phyloP scores from a whole-genome alignment of 64 coral and sea anemone genomes.

The Cladopsammia gracilis region DNA sequence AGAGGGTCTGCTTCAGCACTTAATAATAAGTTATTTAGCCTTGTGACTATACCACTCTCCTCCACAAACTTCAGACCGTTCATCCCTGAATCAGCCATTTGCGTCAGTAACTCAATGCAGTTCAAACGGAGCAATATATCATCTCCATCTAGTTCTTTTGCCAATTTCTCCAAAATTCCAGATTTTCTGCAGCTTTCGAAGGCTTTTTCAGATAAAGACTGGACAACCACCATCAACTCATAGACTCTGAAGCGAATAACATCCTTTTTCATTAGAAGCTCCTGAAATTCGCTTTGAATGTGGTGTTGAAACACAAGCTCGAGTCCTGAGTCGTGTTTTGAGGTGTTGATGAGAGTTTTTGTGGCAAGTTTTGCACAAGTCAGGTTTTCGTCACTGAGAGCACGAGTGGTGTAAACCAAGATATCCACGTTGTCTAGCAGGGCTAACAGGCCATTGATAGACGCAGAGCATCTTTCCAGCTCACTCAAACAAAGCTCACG shows the following conservation, averaged over 20 bases:
- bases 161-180: slow-evolving; percentile 77
- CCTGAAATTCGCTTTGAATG: slow-evolving; percentile 85
- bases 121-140: slow-evolving; percentile 90
- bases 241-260: slow-evolving; percentile 91
- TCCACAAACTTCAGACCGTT: slow-evolving; percentile 80
- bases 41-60: slow-evolving; percentile 73
- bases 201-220: slow-evolving; percentile 63
- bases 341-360: slow-evolving; percentile 75
- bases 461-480: slow-evolving; percentile 80
- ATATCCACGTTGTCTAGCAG: slow-evolving; percentile 85
- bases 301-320: slow-evolving; percentile 82
- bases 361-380: slow-evolving; percentile 77
- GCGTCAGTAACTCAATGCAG: slow-evolving; percentile 87
- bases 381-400: slow-evolving; percentile 71
- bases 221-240: slow-evolving; percentile 76
- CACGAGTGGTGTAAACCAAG: slow-evolving; percentile 78
- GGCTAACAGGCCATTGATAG: slow-evolving; percentile 84
- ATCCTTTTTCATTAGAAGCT: slow-evolving; percentile 70
- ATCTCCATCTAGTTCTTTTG: slow-evolving; percentile 81
- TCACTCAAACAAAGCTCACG: slow-evolving; percentile 89
- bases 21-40: slow-evolving; percentile 79
- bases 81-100: slow-evolving; percentile 65
- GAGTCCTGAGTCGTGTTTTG: slow-evolving; percentile 86
- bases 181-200: slow-evolving; percentile 47
- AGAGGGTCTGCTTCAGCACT: slow-evolving; percentile 75